phyloP scores from a whole-genome alignment of 2,888 invertebrate species.

The Hirtodrosophila alboralis region DNA sequence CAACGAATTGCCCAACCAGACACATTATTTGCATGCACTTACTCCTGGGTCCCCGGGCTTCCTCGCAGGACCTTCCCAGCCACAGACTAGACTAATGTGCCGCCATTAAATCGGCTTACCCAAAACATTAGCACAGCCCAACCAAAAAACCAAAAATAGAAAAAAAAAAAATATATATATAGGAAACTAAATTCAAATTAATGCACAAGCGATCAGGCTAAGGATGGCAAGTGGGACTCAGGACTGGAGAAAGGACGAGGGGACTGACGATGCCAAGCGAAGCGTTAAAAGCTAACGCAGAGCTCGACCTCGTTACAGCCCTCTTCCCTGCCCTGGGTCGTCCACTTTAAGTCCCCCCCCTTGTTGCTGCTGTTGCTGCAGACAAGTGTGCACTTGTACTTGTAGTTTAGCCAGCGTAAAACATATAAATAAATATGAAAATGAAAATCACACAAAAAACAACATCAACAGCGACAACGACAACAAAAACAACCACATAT shows the following conservation, averaged over 20 bases:
- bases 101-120: constrained; percentile 67
- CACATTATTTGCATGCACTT: constrained; percentile 41
- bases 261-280: constrained; percentile 45
- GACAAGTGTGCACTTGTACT: constrained; percentile 76
- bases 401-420: constrained; percentile 75
- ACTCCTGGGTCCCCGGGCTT: constrained; percentile 4
- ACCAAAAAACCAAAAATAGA: constrained; percentile 12
- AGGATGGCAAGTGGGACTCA: neutral
- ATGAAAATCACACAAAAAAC: constrained; percentile 59
- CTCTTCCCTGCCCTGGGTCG: neutral
- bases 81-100: constrained; percentile 54
- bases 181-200: constrained; percentile 60
- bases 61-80: constrained; percentile 4
- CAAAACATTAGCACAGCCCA: constrained; percentile 55
- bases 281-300: constrained; percentile 61
- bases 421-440: constrained; percentile 78
- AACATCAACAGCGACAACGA: constrained; percentile 19
- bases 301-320: constrained; percentile 55
- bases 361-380: constrained; percentile 37
- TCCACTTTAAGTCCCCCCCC: constrained; percentile 10
- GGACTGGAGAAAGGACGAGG: neutral
- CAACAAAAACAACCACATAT: constrained; percentile 42
- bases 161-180: constrained; percentile 14
- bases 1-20: constrained; percentile 22
- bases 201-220: constrained; percentile 57